Evolutionary conservation across 2,797 vertebrate genomes (phyloP), one percentile per base, ranked within the genome.

Genomic region (Scarus forsteni): DNA sequence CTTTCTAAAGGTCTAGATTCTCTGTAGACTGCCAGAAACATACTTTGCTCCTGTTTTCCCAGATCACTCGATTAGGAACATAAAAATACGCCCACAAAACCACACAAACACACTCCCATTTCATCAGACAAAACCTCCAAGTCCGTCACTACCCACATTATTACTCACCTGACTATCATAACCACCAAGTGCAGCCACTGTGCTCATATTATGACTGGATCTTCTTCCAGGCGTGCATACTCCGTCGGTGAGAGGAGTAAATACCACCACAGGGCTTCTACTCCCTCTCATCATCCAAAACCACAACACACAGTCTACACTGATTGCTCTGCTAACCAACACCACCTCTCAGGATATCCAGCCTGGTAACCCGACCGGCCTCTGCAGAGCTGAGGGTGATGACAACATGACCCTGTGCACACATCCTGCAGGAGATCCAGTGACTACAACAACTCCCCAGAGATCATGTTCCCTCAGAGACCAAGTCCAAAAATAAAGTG

Each of bases 321-420:
- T 15, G 80, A 83, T 67, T 64, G 75, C 63, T 74, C 60, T 19
- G 72, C 66, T 75, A 86, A 87, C 36, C 9, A 42, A 88, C 44
- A 69, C 44, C 19, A 39, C 45, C 1, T 45, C 79, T 39, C n/a
- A 75, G 63, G 67, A 81, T 43, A 81, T 75, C 61, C 81, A 83
- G 60, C 60, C 60, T 1, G 45, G 85, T 81, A 83, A 85, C 63
- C 60, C 0, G 65, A 90, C 61, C 80, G 0, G 12, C 35, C 54
- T 68, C 58, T 50, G 74, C 16, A 3, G 70, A 11, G 52, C 66
- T 57, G 38, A 60, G 61, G 76, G 74, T 79, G 89, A 76, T 34
- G 84, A 78, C 81, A 88, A 79, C 75, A 50, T 70, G 76, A 84
- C 73, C 82, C 60, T 42, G 44, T 66, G 44, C 52, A 11, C 75